phyloP scores from a whole-genome alignment of 1,140 invertebrate genomes.

The Lucilia cuprina region DNA sequence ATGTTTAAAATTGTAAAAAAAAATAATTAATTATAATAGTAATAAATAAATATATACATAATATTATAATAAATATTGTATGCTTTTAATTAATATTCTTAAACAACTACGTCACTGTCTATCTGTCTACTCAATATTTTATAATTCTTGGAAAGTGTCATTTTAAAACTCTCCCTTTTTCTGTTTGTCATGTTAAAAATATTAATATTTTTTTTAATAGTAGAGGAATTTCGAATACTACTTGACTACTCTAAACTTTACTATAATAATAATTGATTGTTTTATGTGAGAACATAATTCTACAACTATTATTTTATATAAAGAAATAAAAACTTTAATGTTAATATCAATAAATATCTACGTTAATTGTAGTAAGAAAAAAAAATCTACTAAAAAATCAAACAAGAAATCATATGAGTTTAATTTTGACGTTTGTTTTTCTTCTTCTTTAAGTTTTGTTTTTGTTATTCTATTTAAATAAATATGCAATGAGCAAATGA shows the following conservation, averaged over 20 bases:
- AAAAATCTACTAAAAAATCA: neutral
- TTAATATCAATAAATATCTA: conserved; percentile 5
- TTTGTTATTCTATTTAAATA: neutral
- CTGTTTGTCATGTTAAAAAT: neutral
- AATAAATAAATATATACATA: too few species aligned
- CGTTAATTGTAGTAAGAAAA: neutral
- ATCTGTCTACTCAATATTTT: neutral
- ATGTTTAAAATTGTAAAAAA: too few species aligned
- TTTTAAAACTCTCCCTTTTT: neutral
- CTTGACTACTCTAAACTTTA: neutral
- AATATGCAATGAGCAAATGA: neutral
- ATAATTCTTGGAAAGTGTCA: neutral
- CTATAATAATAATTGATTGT: neutral
- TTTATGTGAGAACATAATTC: too few species aligned
- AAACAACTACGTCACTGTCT: too few species aligned
- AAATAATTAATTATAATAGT: too few species aligned
- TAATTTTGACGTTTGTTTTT: conserved; percentile 8
- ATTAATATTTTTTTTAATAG: neutral
- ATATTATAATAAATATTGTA: too few species aligned
- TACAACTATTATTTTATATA: neutral
- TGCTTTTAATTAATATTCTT: too few species aligned
- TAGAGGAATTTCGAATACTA: neutral
- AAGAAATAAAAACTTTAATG: neutral
- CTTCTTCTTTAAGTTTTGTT: too few species aligned
- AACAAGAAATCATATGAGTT: neutral